phyloP scores from a whole-genome alignment of 1,140 invertebrate species.

The Drosophila lini region DNA sequence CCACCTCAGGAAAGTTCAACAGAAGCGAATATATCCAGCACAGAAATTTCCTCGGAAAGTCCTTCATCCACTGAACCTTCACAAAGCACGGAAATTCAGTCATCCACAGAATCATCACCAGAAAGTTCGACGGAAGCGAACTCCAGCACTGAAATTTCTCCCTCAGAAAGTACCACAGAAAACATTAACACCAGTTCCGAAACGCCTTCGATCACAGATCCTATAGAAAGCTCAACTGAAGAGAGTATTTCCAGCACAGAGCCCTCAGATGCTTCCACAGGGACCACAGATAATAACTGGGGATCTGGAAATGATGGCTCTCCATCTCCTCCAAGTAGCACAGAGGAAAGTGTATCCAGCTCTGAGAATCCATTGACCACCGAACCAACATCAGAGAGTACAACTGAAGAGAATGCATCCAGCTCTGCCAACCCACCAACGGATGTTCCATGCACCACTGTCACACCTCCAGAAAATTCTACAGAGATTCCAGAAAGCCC shows the following conservation, averaged over 20 bases:
- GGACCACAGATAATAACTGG: not conserved
- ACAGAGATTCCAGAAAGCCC: not conserved
- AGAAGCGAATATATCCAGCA: not conserved
- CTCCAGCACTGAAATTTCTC: slow-evolving; percentile 4
- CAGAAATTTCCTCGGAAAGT: not conserved
- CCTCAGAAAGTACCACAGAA: not conserved
- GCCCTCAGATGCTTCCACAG: not conserved
- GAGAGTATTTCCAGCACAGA: slow-evolving; percentile 1
- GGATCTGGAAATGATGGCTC: not conserved
- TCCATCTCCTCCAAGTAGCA: not conserved
- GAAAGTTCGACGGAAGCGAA: slow-evolving; percentile 6
- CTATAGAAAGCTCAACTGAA: slow-evolving; percentile 4
- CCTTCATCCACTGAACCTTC: not conserved
- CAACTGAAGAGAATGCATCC: not conserved
- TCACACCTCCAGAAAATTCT: not conserved
- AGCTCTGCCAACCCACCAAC: not conserved
- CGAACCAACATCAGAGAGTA: not conserved
- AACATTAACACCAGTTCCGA: not conserved
- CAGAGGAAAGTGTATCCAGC: not conserved
- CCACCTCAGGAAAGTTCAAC: not conserved
- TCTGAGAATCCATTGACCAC: slow-evolving; percentile 3
- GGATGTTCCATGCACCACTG: not conserved
- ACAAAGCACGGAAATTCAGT: not conserved
- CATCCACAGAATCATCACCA: not conserved
- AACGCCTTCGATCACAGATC: not conserved